Conservation (phyloP, 2,797 vertebrate species). For the Toxotes lorentzi region DNA sequence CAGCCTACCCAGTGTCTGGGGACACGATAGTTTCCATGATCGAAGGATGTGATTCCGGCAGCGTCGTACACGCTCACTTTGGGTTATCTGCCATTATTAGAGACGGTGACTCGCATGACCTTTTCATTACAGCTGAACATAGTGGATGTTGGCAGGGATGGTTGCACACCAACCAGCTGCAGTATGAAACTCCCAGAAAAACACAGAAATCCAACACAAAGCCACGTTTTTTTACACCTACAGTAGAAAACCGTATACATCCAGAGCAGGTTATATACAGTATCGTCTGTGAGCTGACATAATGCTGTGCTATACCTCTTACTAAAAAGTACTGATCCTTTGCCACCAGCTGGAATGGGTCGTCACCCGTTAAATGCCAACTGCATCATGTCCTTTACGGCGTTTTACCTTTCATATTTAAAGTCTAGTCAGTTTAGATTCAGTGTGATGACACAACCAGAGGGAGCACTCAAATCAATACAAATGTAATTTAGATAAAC, state of each 20-base stretch:
- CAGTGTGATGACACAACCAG: slow-evolving; percentile 46
- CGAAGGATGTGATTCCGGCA: slow-evolving; percentile 40
- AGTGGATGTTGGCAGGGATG: slow-evolving; percentile 23
- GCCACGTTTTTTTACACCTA: neutral
- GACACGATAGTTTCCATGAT: slow-evolving; percentile 9
- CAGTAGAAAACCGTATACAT: slow-evolving; percentile 1
- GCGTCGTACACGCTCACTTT: slow-evolving; percentile 33
- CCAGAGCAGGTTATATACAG: neutral
- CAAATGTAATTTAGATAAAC: slow-evolving; percentile 74
- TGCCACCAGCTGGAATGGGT: slow-evolving; percentile 37
- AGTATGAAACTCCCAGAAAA: neutral
- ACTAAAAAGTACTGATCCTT: slow-evolving; percentile 32
- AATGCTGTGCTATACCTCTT: slow-evolving; percentile 10
- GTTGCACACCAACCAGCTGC: slow-evolving; percentile 5
- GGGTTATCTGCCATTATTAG: slow-evolving; percentile 53
- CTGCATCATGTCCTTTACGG: slow-evolving; percentile 46
- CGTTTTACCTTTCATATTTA: slow-evolving; percentile 70
- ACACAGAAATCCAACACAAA: slow-evolving; percentile 2
- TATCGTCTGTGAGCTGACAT: slow-evolving; percentile 9
- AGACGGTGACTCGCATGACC: slow-evolving; percentile 41
- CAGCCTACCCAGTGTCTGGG: neutral
- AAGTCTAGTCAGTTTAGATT: slow-evolving; percentile 48
- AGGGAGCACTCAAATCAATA: slow-evolving; percentile 62
- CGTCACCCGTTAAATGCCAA: slow-evolving; percentile 52
- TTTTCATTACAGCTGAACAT: slow-evolving; percentile 59